phyloP scores from a whole-genome alignment of 2,113 vertebrate genomes.

The Thunnus thynnus region DNA sequence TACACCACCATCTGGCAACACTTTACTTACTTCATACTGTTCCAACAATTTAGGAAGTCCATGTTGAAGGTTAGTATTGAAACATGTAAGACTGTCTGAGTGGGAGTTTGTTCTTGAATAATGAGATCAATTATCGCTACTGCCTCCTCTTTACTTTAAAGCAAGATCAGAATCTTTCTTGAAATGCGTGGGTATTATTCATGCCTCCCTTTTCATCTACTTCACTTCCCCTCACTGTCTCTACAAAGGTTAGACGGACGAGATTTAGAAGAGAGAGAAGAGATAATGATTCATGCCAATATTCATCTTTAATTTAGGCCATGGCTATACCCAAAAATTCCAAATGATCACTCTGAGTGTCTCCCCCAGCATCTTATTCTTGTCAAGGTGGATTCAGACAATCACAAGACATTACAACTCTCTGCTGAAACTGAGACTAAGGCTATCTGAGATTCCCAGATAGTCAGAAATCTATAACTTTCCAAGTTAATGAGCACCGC shows the following conservation, averaged over 20 bases:
- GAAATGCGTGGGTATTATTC: constrained; percentile 4
- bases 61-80: constrained; percentile 17
- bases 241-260: constrained; percentile 9
- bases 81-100: constrained; percentile 15
- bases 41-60: constrained; percentile 19
- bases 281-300: constrained; percentile 17
- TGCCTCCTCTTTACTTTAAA: constrained; percentile 18
- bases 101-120: constrained; percentile 26
- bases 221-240: not conserved
- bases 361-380: not conserved
- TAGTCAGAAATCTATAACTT: too few species aligned
- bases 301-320: constrained; percentile 24
- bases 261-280: constrained; percentile 17
- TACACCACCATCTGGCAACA: constrained; percentile 30
- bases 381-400: not conserved
- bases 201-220: constrained; percentile 11
- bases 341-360: not conserved
- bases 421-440: not conserved
- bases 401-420: too few species aligned
- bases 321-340: constrained; percentile 12
- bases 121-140: constrained; percentile 29
- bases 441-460: not conserved
- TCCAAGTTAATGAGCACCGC: not conserved
- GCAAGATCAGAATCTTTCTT: not conserved
- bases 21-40: not conserved